phyloP scores from a whole-genome alignment of 1,140 invertebrate species.

The Ladona fulva region DNA sequence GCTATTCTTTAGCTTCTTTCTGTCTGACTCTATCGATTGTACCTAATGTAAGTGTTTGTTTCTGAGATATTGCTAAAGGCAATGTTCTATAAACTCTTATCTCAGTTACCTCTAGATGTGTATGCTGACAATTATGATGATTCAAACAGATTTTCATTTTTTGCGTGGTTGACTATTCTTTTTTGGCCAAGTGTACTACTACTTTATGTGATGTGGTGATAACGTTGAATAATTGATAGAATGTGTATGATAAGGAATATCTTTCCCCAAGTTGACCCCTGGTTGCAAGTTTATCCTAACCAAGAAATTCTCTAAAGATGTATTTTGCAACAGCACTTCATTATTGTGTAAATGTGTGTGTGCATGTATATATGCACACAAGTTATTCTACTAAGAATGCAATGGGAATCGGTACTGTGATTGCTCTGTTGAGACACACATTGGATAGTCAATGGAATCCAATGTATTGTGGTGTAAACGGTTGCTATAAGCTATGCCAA shows the following conservation, averaged over 20 bases:
- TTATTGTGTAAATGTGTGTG: neutral
- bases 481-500: neutral
- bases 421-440: neutral
- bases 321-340: neutral
- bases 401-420: neutral
- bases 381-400: neutral
- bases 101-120: slow-evolving; percentile 4
- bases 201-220: slow-evolving; percentile 9
- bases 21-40: no score
- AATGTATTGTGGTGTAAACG: neutral
- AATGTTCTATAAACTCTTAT: neutral
- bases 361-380: neutral
- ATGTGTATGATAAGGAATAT: neutral
- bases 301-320: neutral
- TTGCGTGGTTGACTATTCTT: neutral
- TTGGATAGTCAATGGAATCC: slow-evolving; percentile 8
- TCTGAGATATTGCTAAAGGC: no score
- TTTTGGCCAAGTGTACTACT: neutral
- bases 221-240: neutral
- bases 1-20: no score
- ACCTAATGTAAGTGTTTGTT: no score
- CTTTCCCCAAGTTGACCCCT: neutral
- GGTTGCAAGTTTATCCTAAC: neutral
- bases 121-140: neutral
- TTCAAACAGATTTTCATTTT: neutral